Evolutionary conservation across 1,140 invertebrate species (phyloP), one percentile per base, ranked within the genome.

Genomic region (Venturia canescens): DNA sequence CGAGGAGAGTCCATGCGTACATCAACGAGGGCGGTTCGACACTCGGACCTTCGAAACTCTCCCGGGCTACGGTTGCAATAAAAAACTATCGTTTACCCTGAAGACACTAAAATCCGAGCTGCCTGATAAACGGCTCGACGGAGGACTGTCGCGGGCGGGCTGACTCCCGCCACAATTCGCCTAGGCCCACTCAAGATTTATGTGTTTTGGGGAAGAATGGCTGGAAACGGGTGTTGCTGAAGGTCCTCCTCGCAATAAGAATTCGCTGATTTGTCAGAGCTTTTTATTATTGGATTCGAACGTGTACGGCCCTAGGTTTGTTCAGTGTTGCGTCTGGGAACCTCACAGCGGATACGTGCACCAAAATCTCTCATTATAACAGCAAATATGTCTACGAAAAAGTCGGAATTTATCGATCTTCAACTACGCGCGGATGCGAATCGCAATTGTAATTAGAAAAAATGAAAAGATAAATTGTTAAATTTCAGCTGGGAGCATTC

Each of bases 201-300:
- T 57, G 21, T 57, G 18, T 57, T 16, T 23, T 57, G 1, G 18
- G 21, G 53, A 57, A 57, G 53, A n/a, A 57, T n/a, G 53, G 53
- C 1, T 44, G n/a, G n/a, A 57, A 57, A n/a, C 53, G 53, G 53
- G n/a, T 21, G 53, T 57, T 18, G n/a, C 53, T 13, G 38, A 57
- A 57, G 53, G 21, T 57, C 18, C 53, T 7, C 21, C 53, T 57
- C 21, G 21, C 18, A 57, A 1, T 57, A n/a, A 18, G 18, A 57
- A 80, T 80, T 82, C 31, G 0, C 67, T 69, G 23, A 53, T 75
- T 87, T 44, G 5, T 44, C 5, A 13, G 11, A 9, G 5, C 13
- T 44, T 44, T 44, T 44, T 44, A 11, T 44, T 44, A 11, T 44
- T 44, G 11, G 5, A 44, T 44, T 11, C 7, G 11, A 44, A 44